Evolutionary conservation across 2,113 vertebrate species (phyloP).

Genomic region (Tricholaema leucomelas): DNA sequence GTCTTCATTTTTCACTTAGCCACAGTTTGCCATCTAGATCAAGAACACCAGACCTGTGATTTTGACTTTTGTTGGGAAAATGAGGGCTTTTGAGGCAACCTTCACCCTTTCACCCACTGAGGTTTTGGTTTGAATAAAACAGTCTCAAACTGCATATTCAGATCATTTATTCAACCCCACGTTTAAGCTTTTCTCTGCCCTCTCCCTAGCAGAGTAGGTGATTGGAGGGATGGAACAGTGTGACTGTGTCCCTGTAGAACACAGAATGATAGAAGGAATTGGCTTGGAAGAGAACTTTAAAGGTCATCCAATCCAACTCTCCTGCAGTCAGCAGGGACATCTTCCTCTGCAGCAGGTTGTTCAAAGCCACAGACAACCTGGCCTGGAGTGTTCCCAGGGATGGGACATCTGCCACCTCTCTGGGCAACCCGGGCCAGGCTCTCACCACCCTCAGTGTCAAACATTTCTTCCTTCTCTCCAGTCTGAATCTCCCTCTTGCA

Average conservation of each 20-base stretch:
- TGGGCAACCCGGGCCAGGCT: no score
- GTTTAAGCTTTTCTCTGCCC: no score
- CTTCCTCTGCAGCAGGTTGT: no score
- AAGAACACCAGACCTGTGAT: not conserved
- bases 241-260: not conserved
- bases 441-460: no score
- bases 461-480: no score
- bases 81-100: not conserved
- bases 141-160: not conserved
- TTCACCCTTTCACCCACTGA: not conserved
- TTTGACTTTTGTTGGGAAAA: not conserved
- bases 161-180: not conserved
- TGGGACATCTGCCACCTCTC: no score
- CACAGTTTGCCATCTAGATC: not conserved
- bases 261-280: not conserved
- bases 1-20: not conserved
- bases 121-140: not conserved
- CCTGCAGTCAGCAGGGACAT: no score
- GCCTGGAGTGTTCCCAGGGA: no score
- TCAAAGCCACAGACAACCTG: no score
- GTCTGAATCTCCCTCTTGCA: no score
- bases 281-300: no score
- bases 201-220: not conserved
- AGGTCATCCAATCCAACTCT: no score
- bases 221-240: not conserved